Percentiles rank a stretch among this genome's conserved stretches.
Evolutionary conservation across 2,113 vertebrate species (phyloP).

Genomic region (Clarias magur): DNA sequence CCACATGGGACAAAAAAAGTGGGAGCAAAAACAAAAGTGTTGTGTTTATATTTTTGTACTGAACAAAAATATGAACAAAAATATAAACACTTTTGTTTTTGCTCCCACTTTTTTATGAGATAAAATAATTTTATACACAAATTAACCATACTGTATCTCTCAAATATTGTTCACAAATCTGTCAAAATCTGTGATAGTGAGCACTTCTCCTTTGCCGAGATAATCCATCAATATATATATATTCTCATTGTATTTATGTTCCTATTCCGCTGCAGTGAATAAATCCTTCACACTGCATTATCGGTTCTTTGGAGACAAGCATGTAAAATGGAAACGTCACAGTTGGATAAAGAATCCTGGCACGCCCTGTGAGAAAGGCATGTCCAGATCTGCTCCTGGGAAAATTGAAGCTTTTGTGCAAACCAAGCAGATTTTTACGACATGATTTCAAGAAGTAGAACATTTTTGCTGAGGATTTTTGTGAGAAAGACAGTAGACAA

Average conservation of each 20-base stretch:
- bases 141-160: too few species aligned
- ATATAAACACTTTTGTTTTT: too few species aligned
- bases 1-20: too few species aligned
- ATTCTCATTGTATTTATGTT: background rate
- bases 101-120: too few species aligned
- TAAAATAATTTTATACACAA: too few species aligned
- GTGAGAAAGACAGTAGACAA: background rate
- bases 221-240: background rate
- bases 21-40: too few species aligned
- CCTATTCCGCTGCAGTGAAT: conserved; percentile 6
- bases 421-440: background rate
- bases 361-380: conserved; percentile 27
- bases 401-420: conserved; percentile 12
- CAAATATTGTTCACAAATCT: too few species aligned
- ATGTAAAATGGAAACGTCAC: background rate
- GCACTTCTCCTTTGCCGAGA: too few species aligned
- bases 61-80: too few species aligned
- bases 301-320: background rate
- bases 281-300: background rate
- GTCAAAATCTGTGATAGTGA: too few species aligned
- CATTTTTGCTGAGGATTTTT: background rate
- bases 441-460: background rate
- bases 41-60: too few species aligned
- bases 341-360: conserved; percentile 26
- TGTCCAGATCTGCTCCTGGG: conserved; percentile 15